A percentile compares a stretch with the other conserved stretches of the same genome.
Evolutionary conservation across 2,888 invertebrate species (phyloP).

Genomic region (Trimorus sp.): DNA sequence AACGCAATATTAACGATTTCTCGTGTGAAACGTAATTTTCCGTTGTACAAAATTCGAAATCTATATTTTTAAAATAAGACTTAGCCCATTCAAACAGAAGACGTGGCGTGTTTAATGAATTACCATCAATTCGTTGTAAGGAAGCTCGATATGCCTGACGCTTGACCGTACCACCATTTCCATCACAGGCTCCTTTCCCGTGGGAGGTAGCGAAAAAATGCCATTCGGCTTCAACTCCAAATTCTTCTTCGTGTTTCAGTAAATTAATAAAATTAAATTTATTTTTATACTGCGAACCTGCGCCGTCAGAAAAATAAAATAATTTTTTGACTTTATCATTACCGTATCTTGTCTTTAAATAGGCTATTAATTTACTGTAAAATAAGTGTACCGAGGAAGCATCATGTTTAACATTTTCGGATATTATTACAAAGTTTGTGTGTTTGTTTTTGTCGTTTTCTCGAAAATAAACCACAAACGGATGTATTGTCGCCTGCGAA

Average conservation of each 20-base stretch:
- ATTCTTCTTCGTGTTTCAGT: slow-evolving; percentile 25
- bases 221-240: slow-evolving; percentile 34
- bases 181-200: slow-evolving; percentile 1
- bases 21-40: neutral
- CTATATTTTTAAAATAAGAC: slow-evolving; percentile 26
- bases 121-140: slow-evolving; percentile 9
- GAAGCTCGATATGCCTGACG: neutral
- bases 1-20: too few species aligned
- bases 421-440: slow-evolving; percentile 56
- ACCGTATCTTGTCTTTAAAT: neutral
- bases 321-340: slow-evolving; percentile 1
- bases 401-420: slow-evolving; percentile 55
- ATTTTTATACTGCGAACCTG: slow-evolving; percentile 38
- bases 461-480: slow-evolving; percentile 47
- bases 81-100: slow-evolving; percentile 38
- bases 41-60: slow-evolving; percentile 19
- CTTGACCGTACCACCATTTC: neutral
- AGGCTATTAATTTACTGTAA: neutral
- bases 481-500: slow-evolving; percentile 60
- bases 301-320: slow-evolving; percentile 32
- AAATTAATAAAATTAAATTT: slow-evolving; percentile 33
- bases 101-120: slow-evolving; percentile 10
- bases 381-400: slow-evolving; percentile 20
- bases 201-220: slow-evolving; percentile 8
- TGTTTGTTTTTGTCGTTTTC: slow-evolving; percentile 27